A percentile compares a stretch with the other conserved stretches of the same genome.
These are phyloP conservation scores for Progne subis DNA, from an alignment of 2,113 vertebrate genomes.

Conservation along the genomic window DNA sequence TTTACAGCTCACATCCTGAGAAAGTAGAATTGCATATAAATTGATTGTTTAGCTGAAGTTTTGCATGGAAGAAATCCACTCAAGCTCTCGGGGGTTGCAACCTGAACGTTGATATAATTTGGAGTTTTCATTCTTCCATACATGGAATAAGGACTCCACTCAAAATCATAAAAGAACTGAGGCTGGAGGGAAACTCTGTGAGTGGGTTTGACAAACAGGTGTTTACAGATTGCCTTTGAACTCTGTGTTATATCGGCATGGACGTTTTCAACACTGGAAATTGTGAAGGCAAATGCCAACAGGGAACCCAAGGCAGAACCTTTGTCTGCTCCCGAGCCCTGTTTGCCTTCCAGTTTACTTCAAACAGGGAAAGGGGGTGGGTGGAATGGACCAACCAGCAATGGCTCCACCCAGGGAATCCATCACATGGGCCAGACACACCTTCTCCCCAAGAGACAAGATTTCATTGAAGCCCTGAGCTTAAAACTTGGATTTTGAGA, in stretches of 20 bases:
- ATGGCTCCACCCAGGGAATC: not conserved
- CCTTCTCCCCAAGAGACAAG: not conserved
- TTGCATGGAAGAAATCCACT: not conserved
- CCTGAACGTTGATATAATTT: not conserved
- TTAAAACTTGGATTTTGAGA: not conserved
- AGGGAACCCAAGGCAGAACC: not conserved
- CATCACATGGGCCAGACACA: not conserved
- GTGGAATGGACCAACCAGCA: not conserved
- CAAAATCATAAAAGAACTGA: not conserved
- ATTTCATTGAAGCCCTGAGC: not conserved
- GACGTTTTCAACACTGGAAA: not conserved
- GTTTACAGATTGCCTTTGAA: not conserved
- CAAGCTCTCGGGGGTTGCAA: not conserved
- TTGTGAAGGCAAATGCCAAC: not conserved
- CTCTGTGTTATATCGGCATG: not conserved
- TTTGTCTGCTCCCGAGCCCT: not conserved
- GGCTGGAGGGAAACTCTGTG: rapidly evolving
- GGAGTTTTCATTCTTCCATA: not conserved
- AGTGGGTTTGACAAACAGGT: not conserved
- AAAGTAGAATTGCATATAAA: not conserved
- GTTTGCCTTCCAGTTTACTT: not conserved
- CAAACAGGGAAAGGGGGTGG: not conserved
- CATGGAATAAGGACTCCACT: not conserved
- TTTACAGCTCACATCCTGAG: not conserved
- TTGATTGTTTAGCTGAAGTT: not conserved